These are phyloP conservation scores for Falco naumanni DNA, from an alignment of 2,797 vertebrate genomes.

Conservation along the genomic window DNA sequence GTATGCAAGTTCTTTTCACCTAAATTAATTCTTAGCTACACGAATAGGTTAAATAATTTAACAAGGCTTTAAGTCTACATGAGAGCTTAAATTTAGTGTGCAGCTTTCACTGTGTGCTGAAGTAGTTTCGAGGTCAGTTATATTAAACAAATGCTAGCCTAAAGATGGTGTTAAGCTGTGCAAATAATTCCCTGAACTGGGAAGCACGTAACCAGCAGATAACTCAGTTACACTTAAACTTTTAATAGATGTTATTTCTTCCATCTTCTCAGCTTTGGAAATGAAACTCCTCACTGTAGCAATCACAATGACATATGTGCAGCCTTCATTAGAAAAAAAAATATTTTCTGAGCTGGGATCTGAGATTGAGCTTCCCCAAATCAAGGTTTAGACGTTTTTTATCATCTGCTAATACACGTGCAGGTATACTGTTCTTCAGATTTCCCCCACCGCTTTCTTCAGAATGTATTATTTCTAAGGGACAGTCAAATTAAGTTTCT, in stretches of 20 bases:
- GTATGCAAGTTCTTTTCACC: background rate
- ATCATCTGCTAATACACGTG: background rate
- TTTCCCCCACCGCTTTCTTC: background rate
- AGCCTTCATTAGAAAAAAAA: background rate
- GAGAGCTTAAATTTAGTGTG: background rate
- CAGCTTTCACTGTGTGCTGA: slow-evolving; percentile 2
- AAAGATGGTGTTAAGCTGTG: slow-evolving; percentile 21
- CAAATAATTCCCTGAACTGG: slow-evolving; percentile 8
- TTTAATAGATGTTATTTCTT: slow-evolving; percentile 11
- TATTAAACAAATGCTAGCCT: slow-evolving; percentile 10
- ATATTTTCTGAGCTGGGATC: background rate
- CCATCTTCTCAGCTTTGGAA: slow-evolving; percentile 16
- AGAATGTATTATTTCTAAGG: background rate
- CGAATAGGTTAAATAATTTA: slow-evolving; percentile 34
- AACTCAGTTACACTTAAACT: slow-evolving; percentile 19
- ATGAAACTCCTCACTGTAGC: background rate
- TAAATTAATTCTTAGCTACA: slow-evolving; percentile 2
- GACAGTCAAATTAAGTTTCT: background rate
- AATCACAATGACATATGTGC: background rate
- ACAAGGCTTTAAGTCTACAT: background rate
- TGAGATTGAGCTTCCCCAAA: background rate
- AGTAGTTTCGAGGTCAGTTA: slow-evolving; percentile 17
- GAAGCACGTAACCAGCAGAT: slow-evolving; percentile 1
- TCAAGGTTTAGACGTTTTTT: background rate
- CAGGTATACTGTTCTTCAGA: background rate